phyloP scores from a whole-genome alignment of 2,797 vertebrate species.

The Paedocypris micromegethes region DNA sequence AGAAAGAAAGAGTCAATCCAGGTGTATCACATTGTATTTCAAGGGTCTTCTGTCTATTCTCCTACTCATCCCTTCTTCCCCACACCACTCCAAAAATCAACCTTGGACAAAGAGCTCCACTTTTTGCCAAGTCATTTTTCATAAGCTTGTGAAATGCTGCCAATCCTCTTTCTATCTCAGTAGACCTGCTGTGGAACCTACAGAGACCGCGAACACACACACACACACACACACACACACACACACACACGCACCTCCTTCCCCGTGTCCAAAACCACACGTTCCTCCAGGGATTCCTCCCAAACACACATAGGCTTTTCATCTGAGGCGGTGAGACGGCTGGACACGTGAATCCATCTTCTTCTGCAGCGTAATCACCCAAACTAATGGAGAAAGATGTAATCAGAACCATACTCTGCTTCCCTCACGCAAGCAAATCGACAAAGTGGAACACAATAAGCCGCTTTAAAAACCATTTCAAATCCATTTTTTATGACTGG shows the following conservation, averaged over 20 bases:
- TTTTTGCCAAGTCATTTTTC: constrained; percentile 62
- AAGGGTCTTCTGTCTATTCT: constrained; percentile 34
- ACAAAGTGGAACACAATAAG: constrained; percentile 23
- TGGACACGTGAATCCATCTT: constrained; percentile 46
- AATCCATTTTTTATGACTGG: constrained; percentile 25
- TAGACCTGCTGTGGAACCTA: constrained; percentile 21
- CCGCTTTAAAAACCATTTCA: constrained; percentile 29
- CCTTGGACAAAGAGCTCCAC: constrained; percentile 54
- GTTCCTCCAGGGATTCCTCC: constrained; percentile 38
- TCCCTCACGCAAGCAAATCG: constrained; percentile 25
- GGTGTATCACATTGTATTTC: too few species aligned
- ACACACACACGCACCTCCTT: constrained; percentile 38
- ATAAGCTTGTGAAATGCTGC: constrained; percentile 62
- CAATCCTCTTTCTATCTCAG: constrained; percentile 45
- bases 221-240: constrained; percentile 31
- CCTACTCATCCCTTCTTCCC: constrained; percentile 32
- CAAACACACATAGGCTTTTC: constrained; percentile 41
- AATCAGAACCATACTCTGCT: constrained; percentile 43
- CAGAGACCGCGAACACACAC: constrained; percentile 9
- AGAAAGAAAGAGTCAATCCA: not conserved
- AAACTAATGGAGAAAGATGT: constrained; percentile 46
- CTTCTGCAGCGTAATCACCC: constrained; percentile 43
- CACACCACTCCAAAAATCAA: constrained; percentile 24
- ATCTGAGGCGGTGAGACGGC: constrained; percentile 34
- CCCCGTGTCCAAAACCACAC: constrained; percentile 40